Evolutionary conservation across 2,888 invertebrate genomes (phyloP).

Genomic region (Sisyra nigra): DNA sequence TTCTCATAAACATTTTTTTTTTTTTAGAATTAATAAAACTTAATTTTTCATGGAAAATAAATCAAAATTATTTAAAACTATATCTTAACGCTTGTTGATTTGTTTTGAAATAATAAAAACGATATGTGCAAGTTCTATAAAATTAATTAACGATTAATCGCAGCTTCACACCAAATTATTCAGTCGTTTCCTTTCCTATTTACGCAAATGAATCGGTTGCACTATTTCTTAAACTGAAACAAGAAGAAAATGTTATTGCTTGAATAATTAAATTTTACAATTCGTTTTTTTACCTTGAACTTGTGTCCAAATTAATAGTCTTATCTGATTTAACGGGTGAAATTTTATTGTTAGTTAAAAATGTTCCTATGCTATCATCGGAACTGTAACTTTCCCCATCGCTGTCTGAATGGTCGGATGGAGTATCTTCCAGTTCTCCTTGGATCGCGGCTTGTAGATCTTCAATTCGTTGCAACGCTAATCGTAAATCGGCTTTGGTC

Average conservation of each 20-base stretch:
- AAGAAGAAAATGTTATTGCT: not conserved
- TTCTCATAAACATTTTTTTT: too few relatives aligned
- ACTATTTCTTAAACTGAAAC: not conserved
- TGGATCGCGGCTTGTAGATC: constrained; percentile 88
- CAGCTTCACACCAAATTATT: too few relatives aligned
- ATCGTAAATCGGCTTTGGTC: constrained; percentile 63
- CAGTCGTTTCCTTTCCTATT: too few relatives aligned
- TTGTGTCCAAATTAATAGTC: constrained; percentile 22
- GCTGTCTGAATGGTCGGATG: constrained; percentile 48
- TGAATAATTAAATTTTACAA: too few relatives aligned
- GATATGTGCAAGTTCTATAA: too few relatives aligned
- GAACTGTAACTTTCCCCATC: constrained; percentile 49
- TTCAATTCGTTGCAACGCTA: constrained; percentile 78
- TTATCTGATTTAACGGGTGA: constrained; percentile 23
- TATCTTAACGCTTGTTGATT: too few relatives aligned
- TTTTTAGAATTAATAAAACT: too few relatives aligned
- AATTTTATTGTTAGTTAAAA: constrained; percentile 42
- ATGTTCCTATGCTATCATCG: constrained; percentile 46
- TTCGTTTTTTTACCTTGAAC: constrained; percentile 10
- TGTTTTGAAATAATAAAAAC: too few relatives aligned
- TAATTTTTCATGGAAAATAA: too few relatives aligned
- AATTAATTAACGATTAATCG: too few relatives aligned
- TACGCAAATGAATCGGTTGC: not conserved
- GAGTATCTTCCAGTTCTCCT: constrained; percentile 56
- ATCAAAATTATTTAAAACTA: too few relatives aligned